Evolutionary conservation across 2,888 invertebrate species (phyloP).

Genomic region (Phorcus lineatus): DNA sequence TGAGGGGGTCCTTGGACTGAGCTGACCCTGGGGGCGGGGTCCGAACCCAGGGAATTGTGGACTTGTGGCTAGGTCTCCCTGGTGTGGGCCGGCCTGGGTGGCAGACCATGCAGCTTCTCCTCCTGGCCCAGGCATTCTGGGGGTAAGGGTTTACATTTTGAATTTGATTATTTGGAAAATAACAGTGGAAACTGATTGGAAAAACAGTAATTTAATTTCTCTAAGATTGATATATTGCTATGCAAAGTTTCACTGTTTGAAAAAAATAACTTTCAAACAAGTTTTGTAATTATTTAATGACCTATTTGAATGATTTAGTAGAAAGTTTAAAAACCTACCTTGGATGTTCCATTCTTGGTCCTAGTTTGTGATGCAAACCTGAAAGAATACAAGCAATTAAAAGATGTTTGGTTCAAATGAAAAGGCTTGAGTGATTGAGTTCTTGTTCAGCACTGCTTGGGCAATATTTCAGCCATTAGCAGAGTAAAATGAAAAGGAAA

Average conservation of each 20-base stretch:
- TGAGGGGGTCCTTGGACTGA: slow-evolving; percentile 53
- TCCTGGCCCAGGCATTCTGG: slow-evolving; percentile 6
- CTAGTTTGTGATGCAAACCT: slow-evolving; percentile 26
- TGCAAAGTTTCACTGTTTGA: no score
- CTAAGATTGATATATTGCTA: no score
- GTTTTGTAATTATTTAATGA: no score
- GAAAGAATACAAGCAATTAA: background rate
- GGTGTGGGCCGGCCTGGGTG: background rate
- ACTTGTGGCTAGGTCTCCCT: slow-evolving; percentile 40
- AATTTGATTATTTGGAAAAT: background rate
- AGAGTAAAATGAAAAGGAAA: no score
- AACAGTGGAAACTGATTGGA: no score
- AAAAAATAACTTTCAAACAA: no score
- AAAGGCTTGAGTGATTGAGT: background rate
- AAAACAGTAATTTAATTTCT: no score
- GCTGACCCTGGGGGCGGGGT: slow-evolving; percentile 48
- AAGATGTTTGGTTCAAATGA: background rate
- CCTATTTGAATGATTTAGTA: background rate
- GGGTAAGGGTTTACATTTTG: background rate
- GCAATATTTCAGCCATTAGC: no score
- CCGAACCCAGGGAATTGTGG: slow-evolving; percentile 53
- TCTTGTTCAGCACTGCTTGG: no score
- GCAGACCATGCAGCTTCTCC: slow-evolving; percentile 32
- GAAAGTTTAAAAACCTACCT: background rate
- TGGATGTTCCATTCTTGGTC: slow-evolving; percentile 28